Percentiles rank a stretch among this genome's conserved stretches.
Evolutionary conservation across 2,113 vertebrate species (phyloP).

Genomic region (Ardeotis arabs): DNA sequence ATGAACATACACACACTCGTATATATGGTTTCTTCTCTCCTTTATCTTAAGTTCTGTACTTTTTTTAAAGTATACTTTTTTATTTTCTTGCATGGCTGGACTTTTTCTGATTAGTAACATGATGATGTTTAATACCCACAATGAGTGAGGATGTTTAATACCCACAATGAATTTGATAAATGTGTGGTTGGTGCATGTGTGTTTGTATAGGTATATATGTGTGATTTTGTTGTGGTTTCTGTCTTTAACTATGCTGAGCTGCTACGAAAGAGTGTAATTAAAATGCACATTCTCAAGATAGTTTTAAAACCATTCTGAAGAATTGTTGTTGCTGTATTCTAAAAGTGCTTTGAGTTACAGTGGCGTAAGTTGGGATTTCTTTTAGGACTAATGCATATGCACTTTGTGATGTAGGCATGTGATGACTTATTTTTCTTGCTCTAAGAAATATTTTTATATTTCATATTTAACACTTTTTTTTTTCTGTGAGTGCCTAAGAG

Average conservation of each 20-base stretch:
- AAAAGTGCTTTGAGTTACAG: background rate
- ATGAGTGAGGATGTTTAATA: background rate
- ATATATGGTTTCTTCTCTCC: background rate
- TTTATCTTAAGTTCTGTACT: background rate
- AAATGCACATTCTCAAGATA: background rate
- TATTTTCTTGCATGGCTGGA: background rate
- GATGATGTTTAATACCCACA: background rate
- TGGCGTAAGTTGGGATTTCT: background rate
- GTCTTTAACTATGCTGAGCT: background rate
- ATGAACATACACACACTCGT: fast-evolving
- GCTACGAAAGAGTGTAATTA: background rate
- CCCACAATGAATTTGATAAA: background rate
- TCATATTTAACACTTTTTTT: background rate
- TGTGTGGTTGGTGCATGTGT: fast-evolving
- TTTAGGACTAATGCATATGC: background rate
- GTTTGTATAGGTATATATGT: background rate
- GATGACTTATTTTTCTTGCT: background rate
- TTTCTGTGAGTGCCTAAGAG: background rate
- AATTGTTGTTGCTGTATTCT: background rate
- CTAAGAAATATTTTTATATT: background rate
- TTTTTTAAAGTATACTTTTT: background rate
- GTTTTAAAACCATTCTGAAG: background rate
- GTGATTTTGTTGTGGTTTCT: background rate
- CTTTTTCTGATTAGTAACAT: background rate
- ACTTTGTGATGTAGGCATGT: background rate